These are phyloP conservation scores for Panthera tigris DNA, from an alignment of 2,113 vertebrate genomes.

Conservation along the genomic window DNA sequence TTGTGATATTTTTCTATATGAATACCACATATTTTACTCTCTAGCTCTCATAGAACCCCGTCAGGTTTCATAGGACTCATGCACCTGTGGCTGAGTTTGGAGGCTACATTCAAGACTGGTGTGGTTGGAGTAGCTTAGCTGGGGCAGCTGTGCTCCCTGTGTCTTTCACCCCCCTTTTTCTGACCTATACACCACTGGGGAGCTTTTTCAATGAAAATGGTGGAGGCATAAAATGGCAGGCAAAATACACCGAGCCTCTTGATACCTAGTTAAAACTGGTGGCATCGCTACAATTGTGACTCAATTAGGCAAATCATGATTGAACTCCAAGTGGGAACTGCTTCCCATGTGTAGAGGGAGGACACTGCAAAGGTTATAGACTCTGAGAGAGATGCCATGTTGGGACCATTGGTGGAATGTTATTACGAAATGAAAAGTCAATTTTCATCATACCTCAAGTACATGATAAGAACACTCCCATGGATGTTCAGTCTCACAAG, in stretches of 20 bases:
- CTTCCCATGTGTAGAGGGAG: neutral
- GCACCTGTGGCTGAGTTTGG: neutral
- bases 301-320: neutral
- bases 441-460: neutral
- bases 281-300: neutral
- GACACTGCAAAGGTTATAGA: neutral
- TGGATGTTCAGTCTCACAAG: neutral
- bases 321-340: neutral
- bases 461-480: neutral
- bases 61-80: neutral
- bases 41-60: too few species aligned
- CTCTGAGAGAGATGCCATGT: neutral
- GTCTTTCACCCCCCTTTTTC: neutral
- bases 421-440: neutral
- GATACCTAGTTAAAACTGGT: neutral
- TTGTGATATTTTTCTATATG: too few species aligned
- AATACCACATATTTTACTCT: too few species aligned
- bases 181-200: neutral
- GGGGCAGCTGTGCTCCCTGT: neutral
- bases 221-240: neutral
- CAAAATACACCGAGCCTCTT: neutral
- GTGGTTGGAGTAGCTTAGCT: neutral
- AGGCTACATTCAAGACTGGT: neutral
- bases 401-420: neutral
- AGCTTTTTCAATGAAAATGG: neutral